Evolutionary conservation across 2,888 invertebrate genomes (phyloP).

Genomic region (Plagodis pulveraria): DNA sequence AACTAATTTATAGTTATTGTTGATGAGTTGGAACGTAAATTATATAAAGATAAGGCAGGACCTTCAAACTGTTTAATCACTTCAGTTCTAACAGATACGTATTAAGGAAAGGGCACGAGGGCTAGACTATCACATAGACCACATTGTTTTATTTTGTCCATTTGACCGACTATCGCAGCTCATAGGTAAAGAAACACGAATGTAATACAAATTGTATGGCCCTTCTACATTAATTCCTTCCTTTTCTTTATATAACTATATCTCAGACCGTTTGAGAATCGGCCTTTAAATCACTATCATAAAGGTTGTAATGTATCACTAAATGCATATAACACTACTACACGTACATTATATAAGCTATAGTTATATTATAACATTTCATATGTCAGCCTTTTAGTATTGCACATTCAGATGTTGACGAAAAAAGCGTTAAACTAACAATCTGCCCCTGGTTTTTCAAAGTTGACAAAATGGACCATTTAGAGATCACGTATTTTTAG

Average conservation of each 20-base stretch:
- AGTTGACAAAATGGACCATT: no score
- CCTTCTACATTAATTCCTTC: no score
- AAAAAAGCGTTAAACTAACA: no score
- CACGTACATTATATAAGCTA: conserved; percentile 74
- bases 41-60: conserved; percentile 22
- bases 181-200: no score
- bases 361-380: conserved; percentile 74
- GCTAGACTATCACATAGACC: neutral
- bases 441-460: no score
- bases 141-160: neutral
- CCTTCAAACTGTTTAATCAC: neutral
- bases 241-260: conserved; percentile 41
- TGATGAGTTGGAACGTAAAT: neutral
- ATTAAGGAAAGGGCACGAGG: neutral
- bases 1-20: neutral
- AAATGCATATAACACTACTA: conserved; percentile 79
- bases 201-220: no score
- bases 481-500: no score
- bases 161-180: no score
- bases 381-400: conserved; percentile 62
- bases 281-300: conserved; percentile 62
- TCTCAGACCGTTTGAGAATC: conserved; percentile 44
- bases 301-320: conserved; percentile 72
- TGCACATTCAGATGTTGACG: no score
- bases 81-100: conserved; percentile 13